Evolutionary conservation across 2,888 invertebrate species (phyloP).

Genomic region (Criorhina ranunculi): DNA sequence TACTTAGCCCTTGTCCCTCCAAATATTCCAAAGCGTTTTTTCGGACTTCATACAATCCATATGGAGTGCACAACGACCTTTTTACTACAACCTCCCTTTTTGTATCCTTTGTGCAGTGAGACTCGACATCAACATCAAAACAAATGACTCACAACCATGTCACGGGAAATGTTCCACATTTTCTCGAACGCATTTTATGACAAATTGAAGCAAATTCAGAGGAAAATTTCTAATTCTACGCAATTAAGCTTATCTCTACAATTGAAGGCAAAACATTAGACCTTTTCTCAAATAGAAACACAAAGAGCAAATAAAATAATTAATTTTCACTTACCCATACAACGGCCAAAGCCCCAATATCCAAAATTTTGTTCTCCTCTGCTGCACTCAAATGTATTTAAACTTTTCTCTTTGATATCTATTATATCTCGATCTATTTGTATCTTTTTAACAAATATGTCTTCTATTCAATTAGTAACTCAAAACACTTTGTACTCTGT

Average conservation of each 20-base stretch:
- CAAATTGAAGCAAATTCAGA: neutral
- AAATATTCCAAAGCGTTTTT: no score
- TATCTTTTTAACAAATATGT: constrained; percentile 1
- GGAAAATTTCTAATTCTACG: constrained; percentile 19
- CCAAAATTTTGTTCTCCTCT: constrained; percentile 80
- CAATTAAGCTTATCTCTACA: constrained; percentile 35
- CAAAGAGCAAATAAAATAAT: constrained; percentile 78
- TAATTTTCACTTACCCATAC: constrained; percentile 85
- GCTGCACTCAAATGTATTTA: constrained; percentile 49
- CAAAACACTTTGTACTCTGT: constrained; percentile 29
- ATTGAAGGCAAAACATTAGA: constrained; percentile 9
- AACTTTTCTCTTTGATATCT: constrained; percentile 36
- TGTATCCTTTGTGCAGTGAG: no score
- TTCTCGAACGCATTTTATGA: neutral
- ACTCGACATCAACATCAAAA: no score
- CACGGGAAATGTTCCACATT: neutral
- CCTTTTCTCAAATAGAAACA: constrained; percentile 83
- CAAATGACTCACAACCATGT: no score
- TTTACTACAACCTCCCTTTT: no score
- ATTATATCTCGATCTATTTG: constrained; percentile 11
- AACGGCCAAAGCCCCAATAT: constrained; percentile 85
- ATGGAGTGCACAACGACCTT: no score
- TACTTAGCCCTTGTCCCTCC: no score
- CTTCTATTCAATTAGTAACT: constrained; percentile 6
- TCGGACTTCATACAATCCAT: no score